These are phyloP conservation scores for Balearica regulorum DNA, from an alignment of 2,797 vertebrate species.

Conservation along the genomic window DNA sequence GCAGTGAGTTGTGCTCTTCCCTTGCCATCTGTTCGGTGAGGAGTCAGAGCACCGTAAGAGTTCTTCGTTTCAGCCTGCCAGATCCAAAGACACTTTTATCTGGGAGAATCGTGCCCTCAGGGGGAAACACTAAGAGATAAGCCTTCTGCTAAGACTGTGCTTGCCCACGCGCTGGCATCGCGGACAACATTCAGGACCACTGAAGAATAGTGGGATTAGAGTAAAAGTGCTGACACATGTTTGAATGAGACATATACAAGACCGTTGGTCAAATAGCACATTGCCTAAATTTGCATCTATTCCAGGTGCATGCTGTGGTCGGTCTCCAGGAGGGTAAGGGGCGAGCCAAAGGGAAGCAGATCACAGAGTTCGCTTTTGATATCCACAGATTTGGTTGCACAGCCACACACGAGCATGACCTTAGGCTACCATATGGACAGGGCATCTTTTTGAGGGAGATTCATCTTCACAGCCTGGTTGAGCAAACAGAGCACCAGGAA, in stretches of 20 bases:
- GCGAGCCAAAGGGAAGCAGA: background rate
- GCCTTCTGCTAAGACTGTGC: background rate
- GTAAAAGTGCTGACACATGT: background rate
- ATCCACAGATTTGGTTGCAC: background rate
- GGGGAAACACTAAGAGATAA: background rate
- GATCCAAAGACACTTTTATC: background rate
- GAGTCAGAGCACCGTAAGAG: background rate
- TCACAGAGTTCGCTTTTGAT: background rate
- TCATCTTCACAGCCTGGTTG: background rate
- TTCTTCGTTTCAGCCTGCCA: constrained; percentile 6
- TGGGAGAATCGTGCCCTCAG: background rate
- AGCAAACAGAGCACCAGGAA: background rate
- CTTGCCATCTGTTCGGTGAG: background rate
- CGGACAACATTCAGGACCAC: background rate
- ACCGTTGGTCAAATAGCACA: background rate
- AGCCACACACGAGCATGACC: background rate
- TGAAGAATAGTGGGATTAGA: background rate
- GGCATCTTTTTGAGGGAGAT: background rate
- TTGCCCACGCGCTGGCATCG: background rate
- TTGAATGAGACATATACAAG: background rate
- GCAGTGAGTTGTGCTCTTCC: background rate
- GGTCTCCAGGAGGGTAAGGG: background rate
- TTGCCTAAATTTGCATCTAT: background rate
- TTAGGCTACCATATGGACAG: background rate
- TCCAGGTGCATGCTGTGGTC: background rate